These are phyloP conservation scores for Leptinotarsa juncta DNA, from an alignment of 2,888 invertebrate species.

Conservation along the genomic window DNA sequence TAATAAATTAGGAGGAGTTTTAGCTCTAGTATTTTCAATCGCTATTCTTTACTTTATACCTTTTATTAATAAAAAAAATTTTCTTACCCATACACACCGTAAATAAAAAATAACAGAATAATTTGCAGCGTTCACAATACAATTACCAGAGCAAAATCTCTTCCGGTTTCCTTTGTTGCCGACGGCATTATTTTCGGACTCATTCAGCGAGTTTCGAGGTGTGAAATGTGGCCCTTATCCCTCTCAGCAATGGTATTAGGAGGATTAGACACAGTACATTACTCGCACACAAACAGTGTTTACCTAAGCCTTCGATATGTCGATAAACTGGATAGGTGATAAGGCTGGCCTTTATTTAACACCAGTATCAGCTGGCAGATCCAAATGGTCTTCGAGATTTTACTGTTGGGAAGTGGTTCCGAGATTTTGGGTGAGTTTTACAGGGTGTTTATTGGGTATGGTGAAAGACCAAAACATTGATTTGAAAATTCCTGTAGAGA, in stretches of 20 bases:
- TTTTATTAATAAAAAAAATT: too few species aligned
- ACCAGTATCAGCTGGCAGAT: constrained; percentile 32
- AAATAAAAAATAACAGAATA: constrained; percentile 14
- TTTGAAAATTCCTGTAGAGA: too few species aligned
- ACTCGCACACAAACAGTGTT: constrained; percentile 64
- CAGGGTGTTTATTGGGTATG: not conserved
- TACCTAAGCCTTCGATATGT: constrained; percentile 55
- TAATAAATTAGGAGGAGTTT: too few species aligned
- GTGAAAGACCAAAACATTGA: too few species aligned
- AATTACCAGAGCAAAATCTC: constrained; percentile 58
- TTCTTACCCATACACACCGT: not conserved
- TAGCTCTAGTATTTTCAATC: too few species aligned
- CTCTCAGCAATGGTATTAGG: constrained; percentile 60
- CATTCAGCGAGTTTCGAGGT: constrained; percentile 57
- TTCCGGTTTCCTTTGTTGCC: constrained; percentile 59
- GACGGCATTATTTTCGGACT: constrained; percentile 54
- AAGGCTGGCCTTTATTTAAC: constrained; percentile 37
- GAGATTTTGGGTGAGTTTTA: not conserved
- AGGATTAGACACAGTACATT: constrained; percentile 63
- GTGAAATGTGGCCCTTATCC: constrained; percentile 62
- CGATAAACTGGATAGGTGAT: constrained; percentile 59
- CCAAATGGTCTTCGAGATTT: constrained; percentile 10
- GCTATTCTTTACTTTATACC: too few species aligned
- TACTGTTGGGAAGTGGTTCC: constrained; percentile 9
- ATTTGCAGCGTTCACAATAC: constrained; percentile 5